These are phyloP conservation scores for Gambusia affinis DNA, from an alignment of 2,113 vertebrate genomes.

Conservation along the genomic window DNA sequence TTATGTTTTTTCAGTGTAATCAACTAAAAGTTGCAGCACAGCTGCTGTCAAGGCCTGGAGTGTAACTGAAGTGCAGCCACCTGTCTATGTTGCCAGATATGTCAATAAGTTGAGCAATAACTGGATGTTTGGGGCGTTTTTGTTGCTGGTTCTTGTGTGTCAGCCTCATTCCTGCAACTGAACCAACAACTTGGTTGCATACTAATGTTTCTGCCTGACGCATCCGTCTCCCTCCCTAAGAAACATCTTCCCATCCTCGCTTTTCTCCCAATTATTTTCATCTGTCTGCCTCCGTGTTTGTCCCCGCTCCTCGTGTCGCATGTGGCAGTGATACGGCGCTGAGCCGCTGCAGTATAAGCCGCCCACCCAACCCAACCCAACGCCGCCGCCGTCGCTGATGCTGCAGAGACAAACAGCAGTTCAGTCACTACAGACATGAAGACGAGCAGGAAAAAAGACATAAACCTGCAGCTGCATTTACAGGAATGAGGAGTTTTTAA, in stretches of 20 bases:
- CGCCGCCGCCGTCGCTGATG: constrained; percentile 1
- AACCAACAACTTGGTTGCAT: constrained; percentile 69
- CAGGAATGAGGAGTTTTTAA: background rate
- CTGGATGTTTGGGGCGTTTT: constrained; percentile 36
- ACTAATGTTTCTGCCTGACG: constrained; percentile 68
- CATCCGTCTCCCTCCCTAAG: constrained; percentile 34
- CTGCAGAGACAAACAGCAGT: constrained; percentile 39
- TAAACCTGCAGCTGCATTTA: background rate
- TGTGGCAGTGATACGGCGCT: constrained; percentile 52
- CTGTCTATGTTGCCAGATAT: background rate
- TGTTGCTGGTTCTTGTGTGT: constrained; percentile 30
- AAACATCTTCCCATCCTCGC: constrained; percentile 31
- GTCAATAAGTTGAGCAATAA: background rate
- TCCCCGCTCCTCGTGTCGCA: constrained; percentile 43
- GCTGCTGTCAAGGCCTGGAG: too few relatives aligned
- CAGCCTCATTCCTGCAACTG: constrained; percentile 42
- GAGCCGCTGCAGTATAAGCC: constrained; percentile 47
- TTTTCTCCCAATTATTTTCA: constrained; percentile 45
- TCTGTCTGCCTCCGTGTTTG: constrained; percentile 31
- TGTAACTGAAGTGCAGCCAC: background rate
- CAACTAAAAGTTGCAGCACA: too few relatives aligned
- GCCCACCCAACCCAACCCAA: constrained; percentile 40
- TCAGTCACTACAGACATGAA: constrained; percentile 12
- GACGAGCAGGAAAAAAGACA: background rate
- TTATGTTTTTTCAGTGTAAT: too few relatives aligned